These are phyloP conservation scores for Xiphydria camelus DNA, from an alignment of 2,888 invertebrate genomes.

Conservation along the genomic window DNA sequence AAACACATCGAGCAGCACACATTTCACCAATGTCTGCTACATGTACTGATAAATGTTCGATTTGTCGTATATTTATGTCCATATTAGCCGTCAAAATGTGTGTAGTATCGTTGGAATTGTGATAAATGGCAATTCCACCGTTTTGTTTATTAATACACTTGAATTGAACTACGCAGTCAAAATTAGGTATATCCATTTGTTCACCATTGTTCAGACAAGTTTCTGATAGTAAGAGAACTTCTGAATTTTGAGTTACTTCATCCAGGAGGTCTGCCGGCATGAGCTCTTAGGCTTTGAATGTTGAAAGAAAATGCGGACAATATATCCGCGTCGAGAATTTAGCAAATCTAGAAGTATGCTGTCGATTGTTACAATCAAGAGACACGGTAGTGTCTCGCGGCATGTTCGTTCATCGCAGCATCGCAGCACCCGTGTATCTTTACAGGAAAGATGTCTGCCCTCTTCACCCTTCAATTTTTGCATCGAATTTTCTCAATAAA, in stretches of 20 bases:
- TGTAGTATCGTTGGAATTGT: not conserved
- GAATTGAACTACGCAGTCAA: slow-evolving; percentile 14
- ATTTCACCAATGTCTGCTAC: slow-evolving; percentile 15
- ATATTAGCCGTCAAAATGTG: slow-evolving; percentile 13
- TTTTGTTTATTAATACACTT: not conserved
- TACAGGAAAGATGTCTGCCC: no score
- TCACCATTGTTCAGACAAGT: slow-evolving; percentile 16
- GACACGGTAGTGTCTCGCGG: no score
- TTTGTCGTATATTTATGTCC: no score
- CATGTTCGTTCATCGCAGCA: no score
- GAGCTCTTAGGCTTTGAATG: slow-evolving; percentile 20
- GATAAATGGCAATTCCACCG: not conserved
- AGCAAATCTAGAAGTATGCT: no score
- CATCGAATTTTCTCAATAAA: no score
- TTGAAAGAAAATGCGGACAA: slow-evolving; percentile 16
- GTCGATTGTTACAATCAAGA: no score
- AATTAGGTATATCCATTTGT: slow-evolving; percentile 12
- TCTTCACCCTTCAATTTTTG: no score
- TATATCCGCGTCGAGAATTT: no score
- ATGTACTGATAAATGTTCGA: not conserved
- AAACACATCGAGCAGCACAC: slow-evolving; percentile 9
- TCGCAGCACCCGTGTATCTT: no score
- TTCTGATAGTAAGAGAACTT: slow-evolving; percentile 14
- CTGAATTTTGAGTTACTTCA: slow-evolving; percentile 12
- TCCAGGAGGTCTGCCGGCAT: no score